These are phyloP conservation scores for Agraylea sexmaculata DNA, from an alignment of 1,140 invertebrate species.

Conservation along the genomic window DNA sequence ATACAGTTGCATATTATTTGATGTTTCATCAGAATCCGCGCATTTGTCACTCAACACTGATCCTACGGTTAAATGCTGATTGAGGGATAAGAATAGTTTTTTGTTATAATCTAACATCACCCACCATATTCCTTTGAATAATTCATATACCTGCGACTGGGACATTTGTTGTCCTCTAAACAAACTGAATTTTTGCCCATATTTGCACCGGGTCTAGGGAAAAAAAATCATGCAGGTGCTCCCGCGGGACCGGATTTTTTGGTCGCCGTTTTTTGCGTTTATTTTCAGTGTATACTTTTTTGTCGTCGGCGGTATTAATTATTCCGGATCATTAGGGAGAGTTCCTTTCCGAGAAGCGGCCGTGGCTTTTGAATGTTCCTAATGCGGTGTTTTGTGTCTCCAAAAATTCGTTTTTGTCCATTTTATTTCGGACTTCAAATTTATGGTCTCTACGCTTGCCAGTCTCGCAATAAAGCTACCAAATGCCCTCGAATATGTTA, in stretches of 20 bases:
- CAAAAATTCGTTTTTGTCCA: too few species aligned
- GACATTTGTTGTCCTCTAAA: slow-evolving; percentile 15
- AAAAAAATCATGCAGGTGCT: slow-evolving; percentile 20
- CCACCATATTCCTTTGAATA: slow-evolving; percentile 16
- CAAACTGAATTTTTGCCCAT: slow-evolving; percentile 2
- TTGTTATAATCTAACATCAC: too few species aligned
- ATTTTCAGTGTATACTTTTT: slow-evolving; percentile 8
- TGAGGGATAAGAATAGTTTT: slow-evolving; percentile 11
- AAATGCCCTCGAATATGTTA: too few species aligned
- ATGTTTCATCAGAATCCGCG: too few species aligned
- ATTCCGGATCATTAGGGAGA: slow-evolving; percentile 19
- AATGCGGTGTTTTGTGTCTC: slow-evolving; percentile 11
- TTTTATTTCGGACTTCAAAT: too few species aligned
- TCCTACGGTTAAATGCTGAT: too few species aligned
- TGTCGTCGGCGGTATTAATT: slow-evolving; percentile 16
- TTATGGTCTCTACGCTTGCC: too few species aligned
- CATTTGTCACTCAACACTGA: too few species aligned
- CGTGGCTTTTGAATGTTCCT: slow-evolving; percentile 11
- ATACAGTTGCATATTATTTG: too few species aligned
- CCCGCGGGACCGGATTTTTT: slow-evolving; percentile 11
- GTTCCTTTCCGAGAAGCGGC: slow-evolving; percentile 9
- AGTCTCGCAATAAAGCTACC: too few species aligned
- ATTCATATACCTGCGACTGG: slow-evolving; percentile 16
- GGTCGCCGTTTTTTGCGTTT: slow-evolving; percentile 5
- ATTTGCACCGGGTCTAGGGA: background rate